phyloP scores from a whole-genome alignment of 2,797 vertebrate species.

The Chelon auratus region DNA sequence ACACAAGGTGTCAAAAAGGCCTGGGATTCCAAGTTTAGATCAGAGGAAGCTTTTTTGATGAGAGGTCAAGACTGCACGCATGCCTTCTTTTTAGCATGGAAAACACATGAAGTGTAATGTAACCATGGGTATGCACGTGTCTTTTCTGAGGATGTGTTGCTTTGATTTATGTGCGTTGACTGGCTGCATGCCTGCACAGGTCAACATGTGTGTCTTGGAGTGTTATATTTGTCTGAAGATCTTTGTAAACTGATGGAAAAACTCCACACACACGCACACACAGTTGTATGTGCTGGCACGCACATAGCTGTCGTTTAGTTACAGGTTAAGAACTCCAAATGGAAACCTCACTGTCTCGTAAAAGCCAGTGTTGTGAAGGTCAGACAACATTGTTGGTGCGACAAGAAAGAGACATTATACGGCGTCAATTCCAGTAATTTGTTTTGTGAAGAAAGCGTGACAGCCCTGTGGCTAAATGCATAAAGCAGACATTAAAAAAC shows the following conservation, averaged over 20 bases:
- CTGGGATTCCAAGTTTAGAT: too few relatives aligned
- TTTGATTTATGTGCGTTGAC: constrained; percentile 42
- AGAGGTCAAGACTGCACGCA: neutral
- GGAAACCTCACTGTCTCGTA: constrained; percentile 12
- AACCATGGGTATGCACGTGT: neutral
- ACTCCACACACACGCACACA: neutral
- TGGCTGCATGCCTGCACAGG: constrained; percentile 31
- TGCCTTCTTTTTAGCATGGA: constrained; percentile 14
- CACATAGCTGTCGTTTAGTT: constrained; percentile 33
- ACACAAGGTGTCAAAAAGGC: too few relatives aligned
- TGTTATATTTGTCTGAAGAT: constrained; percentile 49
- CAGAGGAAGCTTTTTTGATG: too few relatives aligned
- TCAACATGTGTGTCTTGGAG: constrained; percentile 11
- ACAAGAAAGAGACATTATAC: neutral
- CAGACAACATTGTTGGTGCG: constrained; percentile 1
- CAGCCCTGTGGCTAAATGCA: neutral
- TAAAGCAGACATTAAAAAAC: neutral
- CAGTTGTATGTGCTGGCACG: constrained; percentile 19
- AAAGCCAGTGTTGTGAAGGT: constrained; percentile 31
- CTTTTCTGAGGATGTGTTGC: constrained; percentile 1
- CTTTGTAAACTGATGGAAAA: constrained; percentile 36
- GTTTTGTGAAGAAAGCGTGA: neutral
- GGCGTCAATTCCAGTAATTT: neutral
- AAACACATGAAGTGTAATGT: neutral
- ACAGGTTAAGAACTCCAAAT: constrained; percentile 41